A percentile compares a stretch with the other conserved stretches of the same genome.
Evolutionary conservation across 2,888 invertebrate genomes (phyloP).

Genomic region (Gandaritis pyraliata): DNA sequence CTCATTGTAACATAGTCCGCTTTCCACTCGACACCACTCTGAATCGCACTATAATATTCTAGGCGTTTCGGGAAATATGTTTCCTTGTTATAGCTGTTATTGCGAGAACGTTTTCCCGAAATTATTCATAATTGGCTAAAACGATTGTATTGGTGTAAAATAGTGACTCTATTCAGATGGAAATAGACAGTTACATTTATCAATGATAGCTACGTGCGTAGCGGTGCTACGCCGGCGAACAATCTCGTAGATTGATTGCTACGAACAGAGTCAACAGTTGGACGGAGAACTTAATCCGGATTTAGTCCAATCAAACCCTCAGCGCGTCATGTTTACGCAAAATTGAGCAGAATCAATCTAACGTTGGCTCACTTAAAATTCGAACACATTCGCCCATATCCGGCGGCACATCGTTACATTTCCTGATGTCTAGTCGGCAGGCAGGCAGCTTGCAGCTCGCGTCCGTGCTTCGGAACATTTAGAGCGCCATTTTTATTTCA

Average conservation of each 20-base stretch:
- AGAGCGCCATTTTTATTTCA: constrained; percentile 70
- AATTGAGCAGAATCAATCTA: constrained; percentile 66
- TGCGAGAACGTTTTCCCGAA: constrained; percentile 15
- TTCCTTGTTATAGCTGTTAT: constrained; percentile 21
- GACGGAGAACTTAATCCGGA: constrained; percentile 52
- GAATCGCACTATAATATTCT: constrained; percentile 47
- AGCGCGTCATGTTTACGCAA: constrained; percentile 59
- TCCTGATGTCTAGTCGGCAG: constrained; percentile 62
- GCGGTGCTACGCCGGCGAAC: constrained; percentile 36
- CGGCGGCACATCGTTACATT: constrained; percentile 62
- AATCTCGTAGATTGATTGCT: constrained; percentile 38
- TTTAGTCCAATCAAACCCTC: constrained; percentile 61
- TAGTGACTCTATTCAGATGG: background rate
- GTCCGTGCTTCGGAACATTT: constrained; percentile 47
- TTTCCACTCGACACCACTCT: constrained; percentile 50
- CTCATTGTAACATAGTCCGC: constrained; percentile 52
- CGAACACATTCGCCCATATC: constrained; percentile 69
- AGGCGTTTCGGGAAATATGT: constrained; percentile 36
- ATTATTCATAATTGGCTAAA: constrained; percentile 5
- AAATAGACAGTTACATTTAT: constrained; percentile 6
- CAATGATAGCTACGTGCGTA: constrained; percentile 25
- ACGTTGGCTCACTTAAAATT: constrained; percentile 66
- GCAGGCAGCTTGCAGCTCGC: constrained; percentile 34
- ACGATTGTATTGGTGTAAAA: background rate
- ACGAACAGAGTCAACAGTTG: constrained; percentile 44